phyloP scores from a whole-genome alignment of 2,888 invertebrate species.

The Conomelus anceps region DNA sequence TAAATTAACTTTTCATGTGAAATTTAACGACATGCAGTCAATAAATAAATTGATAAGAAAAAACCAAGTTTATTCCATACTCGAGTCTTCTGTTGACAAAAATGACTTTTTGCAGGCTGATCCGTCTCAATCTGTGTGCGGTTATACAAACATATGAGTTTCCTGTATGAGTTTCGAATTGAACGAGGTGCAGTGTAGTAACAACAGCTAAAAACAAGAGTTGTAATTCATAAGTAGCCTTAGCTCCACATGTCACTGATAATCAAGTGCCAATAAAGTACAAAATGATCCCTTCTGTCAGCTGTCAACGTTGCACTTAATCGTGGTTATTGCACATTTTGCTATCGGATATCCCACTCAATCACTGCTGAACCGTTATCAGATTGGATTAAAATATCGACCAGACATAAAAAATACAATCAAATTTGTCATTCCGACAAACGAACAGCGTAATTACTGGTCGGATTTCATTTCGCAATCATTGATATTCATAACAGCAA shows the following conservation, averaged over 20 bases:
- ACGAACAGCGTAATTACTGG: not conserved
- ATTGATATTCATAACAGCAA: not conserved
- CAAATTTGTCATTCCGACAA: not conserved
- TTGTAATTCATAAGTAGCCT: not conserved
- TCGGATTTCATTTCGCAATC: not conserved
- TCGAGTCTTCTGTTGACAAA: no score
- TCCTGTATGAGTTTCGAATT: not conserved
- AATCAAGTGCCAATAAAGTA: not conserved
- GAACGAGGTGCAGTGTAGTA: not conserved
- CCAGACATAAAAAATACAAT: not conserved
- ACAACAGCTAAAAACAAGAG: not conserved
- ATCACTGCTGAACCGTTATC: not conserved
- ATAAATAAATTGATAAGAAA: no score
- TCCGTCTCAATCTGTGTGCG: no score
- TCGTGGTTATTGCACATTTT: not conserved
- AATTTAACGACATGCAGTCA: no score
- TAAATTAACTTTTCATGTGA: no score
- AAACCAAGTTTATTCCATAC: no score
- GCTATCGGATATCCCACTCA: not conserved
- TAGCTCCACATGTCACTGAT: not conserved
- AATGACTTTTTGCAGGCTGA: no score
- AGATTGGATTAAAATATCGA: not conserved
- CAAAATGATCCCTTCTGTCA: not conserved
- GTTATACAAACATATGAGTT: no score
- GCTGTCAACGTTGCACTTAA: not conserved